Conservation (phyloP, 2,113 vertebrate genomes). For the Platichthys stellatus region DNA sequence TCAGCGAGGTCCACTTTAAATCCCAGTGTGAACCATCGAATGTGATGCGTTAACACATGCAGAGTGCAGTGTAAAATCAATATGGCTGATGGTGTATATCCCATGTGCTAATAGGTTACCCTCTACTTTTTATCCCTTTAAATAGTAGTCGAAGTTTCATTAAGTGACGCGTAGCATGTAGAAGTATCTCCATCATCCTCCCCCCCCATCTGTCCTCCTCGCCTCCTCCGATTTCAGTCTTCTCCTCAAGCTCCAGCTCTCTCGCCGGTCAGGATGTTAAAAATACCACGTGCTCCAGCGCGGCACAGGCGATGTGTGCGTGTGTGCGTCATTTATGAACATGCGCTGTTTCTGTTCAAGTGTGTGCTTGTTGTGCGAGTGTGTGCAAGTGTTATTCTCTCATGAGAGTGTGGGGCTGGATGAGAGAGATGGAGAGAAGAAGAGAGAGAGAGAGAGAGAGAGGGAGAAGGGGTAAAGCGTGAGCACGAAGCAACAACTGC, state of each 20-base stretch:
- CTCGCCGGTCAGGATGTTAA: slow-evolving; percentile 10
- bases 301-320: background rate
- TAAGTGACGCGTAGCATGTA: slow-evolving; percentile 17
- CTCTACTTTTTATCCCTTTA: background rate
- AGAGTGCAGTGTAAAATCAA: slow-evolving; percentile 45
- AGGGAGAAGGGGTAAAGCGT: slow-evolving; percentile 21
- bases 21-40: slow-evolving; percentile 6
- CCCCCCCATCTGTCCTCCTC: background rate
- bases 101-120: slow-evolving; percentile 37
- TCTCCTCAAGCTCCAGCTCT: background rate
- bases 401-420: slow-evolving; percentile 19
- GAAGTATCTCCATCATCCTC: slow-evolving; percentile 8
- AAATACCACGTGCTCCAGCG: background rate
- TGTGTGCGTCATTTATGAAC: background rate
- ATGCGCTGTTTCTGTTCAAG: background rate
- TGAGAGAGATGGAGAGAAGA: slow-evolving; percentile 2
- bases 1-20: background rate
- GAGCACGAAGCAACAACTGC: slow-evolving; percentile 52
- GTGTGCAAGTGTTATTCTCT: background rate
- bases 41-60: slow-evolving; percentile 40
- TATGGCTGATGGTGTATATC: slow-evolving; percentile 50
- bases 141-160: background rate
- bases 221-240: slow-evolving; percentile 1
- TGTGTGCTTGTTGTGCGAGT: too few relatives aligned
- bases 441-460: slow-evolving; percentile 4